Conservation (phyloP, 1,140 invertebrate species). For the Lineus longissimus region DNA sequence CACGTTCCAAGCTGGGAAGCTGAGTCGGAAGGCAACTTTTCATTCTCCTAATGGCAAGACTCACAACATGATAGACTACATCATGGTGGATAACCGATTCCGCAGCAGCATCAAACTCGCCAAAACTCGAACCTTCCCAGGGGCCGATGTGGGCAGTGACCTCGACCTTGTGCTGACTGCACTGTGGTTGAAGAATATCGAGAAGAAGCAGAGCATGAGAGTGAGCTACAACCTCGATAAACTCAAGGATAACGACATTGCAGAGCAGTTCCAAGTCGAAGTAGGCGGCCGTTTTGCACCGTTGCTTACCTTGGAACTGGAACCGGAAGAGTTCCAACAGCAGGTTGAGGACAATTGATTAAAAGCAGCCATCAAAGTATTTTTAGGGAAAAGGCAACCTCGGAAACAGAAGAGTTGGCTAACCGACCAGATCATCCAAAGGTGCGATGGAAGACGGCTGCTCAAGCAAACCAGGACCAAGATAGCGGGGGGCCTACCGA, state of each 20-base stretch:
- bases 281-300: slow-evolving; percentile 21
- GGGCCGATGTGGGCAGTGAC: slow-evolving; percentile 23
- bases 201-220: slow-evolving; percentile 1
- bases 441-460: too few relatives aligned
- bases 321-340: too few relatives aligned
- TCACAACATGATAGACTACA: too few relatives aligned
- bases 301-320: too few relatives aligned
- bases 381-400: too few relatives aligned
- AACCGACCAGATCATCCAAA: too few relatives aligned
- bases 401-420: too few relatives aligned
- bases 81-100: slow-evolving; percentile 14
- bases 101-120: slow-evolving; percentile 22
- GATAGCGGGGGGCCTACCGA: too few relatives aligned
- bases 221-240: slow-evolving; percentile 17
- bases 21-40: neutral
- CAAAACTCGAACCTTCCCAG: slow-evolving; percentile 23
- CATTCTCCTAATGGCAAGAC: slow-evolving; percentile 7
- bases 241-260: slow-evolving; percentile 17
- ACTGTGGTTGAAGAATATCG: slow-evolving; percentile 14
- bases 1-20: neutral
- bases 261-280: slow-evolving; percentile 15
- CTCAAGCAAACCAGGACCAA: too few relatives aligned
- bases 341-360: too few relatives aligned
- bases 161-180: slow-evolving; percentile 25
- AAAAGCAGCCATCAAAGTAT: too few relatives aligned